phyloP scores from a whole-genome alignment of 2,797 vertebrate species.

The Cynopterus sphinx region DNA sequence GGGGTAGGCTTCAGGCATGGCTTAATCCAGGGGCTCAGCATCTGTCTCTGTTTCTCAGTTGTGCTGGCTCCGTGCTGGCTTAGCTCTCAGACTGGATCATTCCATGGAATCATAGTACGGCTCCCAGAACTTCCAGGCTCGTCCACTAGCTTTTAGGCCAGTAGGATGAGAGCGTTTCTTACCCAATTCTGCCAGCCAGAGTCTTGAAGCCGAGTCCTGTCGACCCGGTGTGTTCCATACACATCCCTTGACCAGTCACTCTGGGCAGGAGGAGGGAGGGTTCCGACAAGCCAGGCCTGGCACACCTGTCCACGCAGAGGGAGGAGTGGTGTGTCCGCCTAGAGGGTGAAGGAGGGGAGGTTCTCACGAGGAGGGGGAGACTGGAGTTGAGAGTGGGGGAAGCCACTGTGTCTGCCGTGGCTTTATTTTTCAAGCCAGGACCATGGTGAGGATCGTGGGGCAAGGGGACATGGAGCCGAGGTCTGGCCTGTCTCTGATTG shows the following conservation, averaged over 20 bases:
- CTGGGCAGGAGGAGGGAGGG: background rate
- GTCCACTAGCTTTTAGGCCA: background rate
- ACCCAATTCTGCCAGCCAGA: background rate
- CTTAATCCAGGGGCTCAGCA: background rate
- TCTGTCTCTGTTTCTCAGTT: background rate
- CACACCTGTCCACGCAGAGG: background rate
- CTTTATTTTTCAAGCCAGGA: background rate
- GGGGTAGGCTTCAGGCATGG: background rate
- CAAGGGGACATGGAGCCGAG: background rate
- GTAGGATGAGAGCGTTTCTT: background rate
- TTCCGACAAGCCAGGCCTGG: background rate
- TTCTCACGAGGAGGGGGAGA: background rate
- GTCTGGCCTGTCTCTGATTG: background rate
- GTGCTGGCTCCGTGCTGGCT: background rate
- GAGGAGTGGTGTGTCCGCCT: background rate
- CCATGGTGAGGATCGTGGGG: no score
- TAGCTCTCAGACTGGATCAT: background rate
- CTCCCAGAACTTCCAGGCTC: background rate
- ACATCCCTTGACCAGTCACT: background rate
- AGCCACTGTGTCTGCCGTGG: background rate
- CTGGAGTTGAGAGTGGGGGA: background rate
- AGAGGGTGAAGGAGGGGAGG: background rate
- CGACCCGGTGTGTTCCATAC: background rate
- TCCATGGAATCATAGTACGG: background rate
- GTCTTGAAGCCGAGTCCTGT: background rate